Percentiles rank a stretch among this genome's conserved stretches.
Conservation (phyloP, 2,113 vertebrate species). For the Caranx melampygus region DNA sequence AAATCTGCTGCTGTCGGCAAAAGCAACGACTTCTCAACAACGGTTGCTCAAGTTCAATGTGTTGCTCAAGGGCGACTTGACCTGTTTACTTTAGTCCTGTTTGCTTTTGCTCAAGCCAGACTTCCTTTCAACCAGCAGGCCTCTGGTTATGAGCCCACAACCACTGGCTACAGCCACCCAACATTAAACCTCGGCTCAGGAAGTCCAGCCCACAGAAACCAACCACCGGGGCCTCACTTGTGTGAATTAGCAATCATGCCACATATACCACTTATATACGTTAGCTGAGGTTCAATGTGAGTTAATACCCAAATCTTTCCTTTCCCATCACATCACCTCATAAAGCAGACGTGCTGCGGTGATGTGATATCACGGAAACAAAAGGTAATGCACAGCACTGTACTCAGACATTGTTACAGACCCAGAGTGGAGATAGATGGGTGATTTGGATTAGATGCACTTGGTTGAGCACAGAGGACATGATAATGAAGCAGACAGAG, state of each 20-base stretch:
- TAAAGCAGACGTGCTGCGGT: not conserved
- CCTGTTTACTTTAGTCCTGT: constrained; percentile 37
- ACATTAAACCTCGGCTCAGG: constrained; percentile 11
- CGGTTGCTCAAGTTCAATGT: constrained; percentile 7
- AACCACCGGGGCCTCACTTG: not conserved
- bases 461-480: constrained; percentile 35
- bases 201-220: constrained; percentile 11
- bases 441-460: constrained; percentile 22
- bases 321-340: not conserved
- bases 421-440: not conserved
- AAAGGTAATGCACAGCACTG: not conserved
- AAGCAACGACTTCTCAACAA: not conserved
- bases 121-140: constrained; percentile 5
- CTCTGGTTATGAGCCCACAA: not conserved
- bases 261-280: not conserved
- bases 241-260: not conserved
- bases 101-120: constrained; percentile 22
- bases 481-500: not conserved
- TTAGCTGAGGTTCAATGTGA: not conserved
- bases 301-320: not conserved
- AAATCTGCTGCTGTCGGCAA: not conserved
- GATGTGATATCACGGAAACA: not conserved
- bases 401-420: constrained; percentile 8
- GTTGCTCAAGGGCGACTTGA: constrained; percentile 42
- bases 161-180: not conserved